Evolutionary conservation across 1,140 invertebrate genomes (phyloP).

Genomic region (Neotoxoptera formosana): DNA sequence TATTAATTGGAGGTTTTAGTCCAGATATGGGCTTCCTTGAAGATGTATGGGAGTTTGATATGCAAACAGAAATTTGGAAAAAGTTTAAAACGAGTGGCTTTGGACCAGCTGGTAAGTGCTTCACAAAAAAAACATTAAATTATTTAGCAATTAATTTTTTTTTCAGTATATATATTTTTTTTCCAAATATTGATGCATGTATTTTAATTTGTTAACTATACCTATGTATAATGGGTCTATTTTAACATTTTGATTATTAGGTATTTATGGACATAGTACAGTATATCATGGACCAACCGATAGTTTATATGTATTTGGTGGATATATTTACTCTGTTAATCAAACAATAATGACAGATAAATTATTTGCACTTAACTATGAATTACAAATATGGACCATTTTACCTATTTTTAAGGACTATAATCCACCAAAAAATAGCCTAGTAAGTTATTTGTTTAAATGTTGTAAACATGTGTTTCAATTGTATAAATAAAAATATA

Average conservation of each 20-base stretch:
- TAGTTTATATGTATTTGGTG: slow-evolving; percentile 91
- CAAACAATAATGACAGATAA: slow-evolving; percentile 76
- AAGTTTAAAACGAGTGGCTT: slow-evolving; percentile 74
- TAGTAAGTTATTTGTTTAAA: slow-evolving; percentile 60
- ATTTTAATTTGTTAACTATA: not conserved
- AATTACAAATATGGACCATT: slow-evolving; percentile 78
- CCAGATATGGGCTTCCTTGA: slow-evolving; percentile 78
- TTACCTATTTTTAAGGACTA: slow-evolving; percentile 74
- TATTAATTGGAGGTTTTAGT: slow-evolving; percentile 90
- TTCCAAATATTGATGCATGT: not conserved
- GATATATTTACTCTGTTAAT: slow-evolving; percentile 79
- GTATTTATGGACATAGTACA: slow-evolving; percentile 89
- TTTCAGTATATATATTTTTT: not conserved
- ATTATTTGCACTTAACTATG: slow-evolving; percentile 80
- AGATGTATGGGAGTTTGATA: slow-evolving; percentile 83
- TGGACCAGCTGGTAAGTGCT: slow-evolving; percentile 71
- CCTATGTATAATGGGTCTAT: not conserved
- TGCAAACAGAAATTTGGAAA: slow-evolving; percentile 77
- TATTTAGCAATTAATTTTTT: not conserved
- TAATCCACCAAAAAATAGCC: slow-evolving; percentile 65
- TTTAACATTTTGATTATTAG: slow-evolving; percentile 62
- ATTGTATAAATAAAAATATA: not conserved
- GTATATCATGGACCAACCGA: slow-evolving; percentile 83
- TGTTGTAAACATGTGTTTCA: not conserved
- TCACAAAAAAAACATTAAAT: not conserved